phyloP scores from a whole-genome alignment of 1,140 invertebrate species.

The Dendrolimus kikuchii region DNA sequence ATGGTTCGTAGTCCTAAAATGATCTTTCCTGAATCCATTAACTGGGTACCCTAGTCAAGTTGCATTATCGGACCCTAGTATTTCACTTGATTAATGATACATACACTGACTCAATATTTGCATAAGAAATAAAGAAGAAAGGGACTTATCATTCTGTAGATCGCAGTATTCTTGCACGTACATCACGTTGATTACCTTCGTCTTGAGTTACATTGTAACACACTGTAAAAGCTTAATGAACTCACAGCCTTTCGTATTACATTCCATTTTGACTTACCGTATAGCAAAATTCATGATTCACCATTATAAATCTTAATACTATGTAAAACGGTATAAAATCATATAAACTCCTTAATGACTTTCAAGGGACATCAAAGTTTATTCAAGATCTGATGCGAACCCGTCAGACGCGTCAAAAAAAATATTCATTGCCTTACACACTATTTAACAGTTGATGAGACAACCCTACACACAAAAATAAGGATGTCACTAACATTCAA shows the following conservation, averaged over 20 bases:
- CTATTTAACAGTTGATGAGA: conserved; percentile 59
- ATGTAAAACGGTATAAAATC: conserved; percentile 19
- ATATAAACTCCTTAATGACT: conserved; percentile 11
- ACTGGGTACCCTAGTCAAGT: no score
- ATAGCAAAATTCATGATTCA: no score
- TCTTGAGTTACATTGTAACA: conserved; percentile 26
- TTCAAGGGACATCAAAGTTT: conserved; percentile 21
- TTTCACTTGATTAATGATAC: conserved; percentile 62
- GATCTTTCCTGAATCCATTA: no score
- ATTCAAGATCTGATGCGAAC: conserved; percentile 22
- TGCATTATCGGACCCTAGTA: conserved; percentile 35
- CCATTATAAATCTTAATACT: conserved; percentile 6
- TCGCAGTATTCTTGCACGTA: conserved; percentile 37
- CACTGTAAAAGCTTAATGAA: conserved; percentile 7
- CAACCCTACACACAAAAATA: conserved; percentile 29
- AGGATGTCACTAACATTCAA: conserved; percentile 25
- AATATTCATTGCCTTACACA: conserved; percentile 67
- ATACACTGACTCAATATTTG: conserved; percentile 67
- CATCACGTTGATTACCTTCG: conserved; percentile 53
- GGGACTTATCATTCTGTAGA: conserved; percentile 51
- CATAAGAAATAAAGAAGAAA: conserved; percentile 66
- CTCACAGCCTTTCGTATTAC: conserved; percentile 5
- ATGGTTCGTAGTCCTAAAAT: no score
- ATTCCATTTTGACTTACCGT: no score
- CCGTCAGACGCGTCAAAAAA: conserved; percentile 58